Percentiles rank a stretch among this genome's conserved stretches.
phyloP scores from a whole-genome alignment of 2,113 vertebrate genomes.

The Spheniscus mendiculus region DNA sequence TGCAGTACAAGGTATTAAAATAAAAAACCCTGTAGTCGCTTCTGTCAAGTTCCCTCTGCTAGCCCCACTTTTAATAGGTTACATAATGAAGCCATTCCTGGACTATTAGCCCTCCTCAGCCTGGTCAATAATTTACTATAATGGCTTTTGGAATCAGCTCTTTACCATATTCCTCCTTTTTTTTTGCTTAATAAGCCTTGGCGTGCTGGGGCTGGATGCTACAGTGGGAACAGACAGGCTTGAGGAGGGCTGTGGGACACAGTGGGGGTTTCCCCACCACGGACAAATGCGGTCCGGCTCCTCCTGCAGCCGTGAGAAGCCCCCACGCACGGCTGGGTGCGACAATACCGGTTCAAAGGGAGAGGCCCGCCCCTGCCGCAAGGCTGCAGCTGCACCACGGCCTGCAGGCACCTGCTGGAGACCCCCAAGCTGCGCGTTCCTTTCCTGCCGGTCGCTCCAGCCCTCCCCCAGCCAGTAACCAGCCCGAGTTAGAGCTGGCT shows the following conservation, averaged over 20 bases:
- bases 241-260: not conserved
- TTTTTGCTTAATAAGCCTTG: not conserved
- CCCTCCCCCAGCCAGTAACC: too few species aligned
- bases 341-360: fast-evolving
- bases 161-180: not conserved
- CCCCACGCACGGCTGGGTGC: fast-evolving
- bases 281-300: not conserved
- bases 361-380: not conserved
- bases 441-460: too few species aligned
- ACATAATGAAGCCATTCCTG: conserved; percentile 63
- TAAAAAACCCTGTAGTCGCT: conserved; percentile 48
- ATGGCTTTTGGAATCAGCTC: conserved; percentile 33
- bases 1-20: conserved; percentile 46
- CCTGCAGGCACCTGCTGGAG: not conserved
- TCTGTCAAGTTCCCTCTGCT: conserved; percentile 11
- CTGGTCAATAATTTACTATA: conserved; percentile 63
- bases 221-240: not conserved
- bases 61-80: conserved; percentile 69
- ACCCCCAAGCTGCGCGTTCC: not conserved
- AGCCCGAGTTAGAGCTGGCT: not conserved
- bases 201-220: not conserved
- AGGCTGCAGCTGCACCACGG: not conserved
- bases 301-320: not conserved
- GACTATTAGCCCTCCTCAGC: conserved; percentile 58
- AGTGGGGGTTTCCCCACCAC: fast-evolving